Base-by-base conservation (phyloP, 92 coral and sea anemone genomes). In the Heteractis magnifica region DNA sequence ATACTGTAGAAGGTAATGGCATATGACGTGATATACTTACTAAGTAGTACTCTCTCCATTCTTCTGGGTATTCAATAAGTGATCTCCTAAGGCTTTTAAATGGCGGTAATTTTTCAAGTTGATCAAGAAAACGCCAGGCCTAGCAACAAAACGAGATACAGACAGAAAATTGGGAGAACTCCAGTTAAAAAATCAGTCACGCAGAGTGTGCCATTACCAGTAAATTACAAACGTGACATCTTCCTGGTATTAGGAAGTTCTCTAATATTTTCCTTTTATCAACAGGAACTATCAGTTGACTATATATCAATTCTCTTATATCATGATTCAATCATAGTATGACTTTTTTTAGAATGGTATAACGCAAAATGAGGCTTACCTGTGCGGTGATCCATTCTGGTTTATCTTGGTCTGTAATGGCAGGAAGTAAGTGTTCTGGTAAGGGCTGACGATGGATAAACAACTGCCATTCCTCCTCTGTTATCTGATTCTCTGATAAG, bases 41-140 rank as follows among this genome's bases (percentile, higher is more conserved):
- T 81, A 87, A 85, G 73, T 94, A 97, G 83, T 97, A 97, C 78
- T 97, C 99, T 60, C 81, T 88, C 99, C 99, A 97, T 86, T 92
- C 92, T 13, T 84, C 86, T 14, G 93, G 86, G 64, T 82, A 84
- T 51, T 88, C 86, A 14, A 68, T 79, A 21, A 97, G 83, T 7
- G 92, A 89, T 68, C 85, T 89, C 68, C 87, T 92, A 15, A 97
- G 86, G 75, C 82, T 87, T 19, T 77, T 80, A 82, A 91, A 92
- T 51, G 82, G 88, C 16, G 96, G 88, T 14, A 96, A 79, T 51
- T 71, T 55, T 81, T 96, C 96, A 9, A 96, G 88, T 4, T 92
- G 79, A 68, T 77, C 86, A 26, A 90, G 51, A 10, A 83, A 78
- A 65, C 84, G 79, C 99, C 99, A 96, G 4, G 88, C 92, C 95